Evolutionary conservation across 1,140 invertebrate species (phyloP).

Genomic region (Trichonephila clavata): DNA sequence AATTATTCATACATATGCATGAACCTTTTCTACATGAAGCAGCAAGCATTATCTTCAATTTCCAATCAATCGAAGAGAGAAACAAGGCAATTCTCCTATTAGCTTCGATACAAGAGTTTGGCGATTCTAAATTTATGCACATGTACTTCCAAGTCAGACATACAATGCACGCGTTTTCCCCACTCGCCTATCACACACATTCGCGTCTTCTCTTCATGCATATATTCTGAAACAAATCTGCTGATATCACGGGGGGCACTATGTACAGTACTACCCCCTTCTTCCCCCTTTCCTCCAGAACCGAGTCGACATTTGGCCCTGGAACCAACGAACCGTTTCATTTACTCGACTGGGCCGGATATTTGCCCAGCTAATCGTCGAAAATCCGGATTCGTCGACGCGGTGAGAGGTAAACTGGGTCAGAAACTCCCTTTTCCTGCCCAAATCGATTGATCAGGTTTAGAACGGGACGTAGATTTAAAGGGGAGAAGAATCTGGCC

Average conservation of each 20-base stretch:
- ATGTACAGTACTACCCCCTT: neutral
- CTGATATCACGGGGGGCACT: constrained; percentile 32
- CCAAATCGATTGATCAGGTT: constrained; percentile 59
- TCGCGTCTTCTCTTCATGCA: constrained; percentile 34
- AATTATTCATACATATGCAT: neutral
- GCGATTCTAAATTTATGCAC: constrained; percentile 18
- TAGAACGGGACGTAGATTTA: neutral
- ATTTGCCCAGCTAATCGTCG: constrained; percentile 62
- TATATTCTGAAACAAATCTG: constrained; percentile 63
- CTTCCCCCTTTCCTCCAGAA: neutral
- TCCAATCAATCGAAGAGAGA: constrained; percentile 5
- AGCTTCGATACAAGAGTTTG: neutral
- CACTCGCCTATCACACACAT: neutral
- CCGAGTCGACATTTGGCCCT: constrained; percentile 38
- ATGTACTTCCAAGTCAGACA: constrained; percentile 7
- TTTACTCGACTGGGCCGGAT: constrained; percentile 48
- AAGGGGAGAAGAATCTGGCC: neutral
- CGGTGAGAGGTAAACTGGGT: constrained; percentile 45
- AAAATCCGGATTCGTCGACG: constrained; percentile 49
- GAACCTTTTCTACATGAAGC: neutral
- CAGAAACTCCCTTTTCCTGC: constrained; percentile 36
- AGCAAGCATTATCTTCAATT: neutral
- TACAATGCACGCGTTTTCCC: neutral
- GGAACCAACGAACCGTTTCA: constrained; percentile 62
- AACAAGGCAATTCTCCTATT: constrained; percentile 6